phyloP scores from a whole-genome alignment of 1,140 invertebrate genomes.

The Pentalonia nigronervosa region DNA sequence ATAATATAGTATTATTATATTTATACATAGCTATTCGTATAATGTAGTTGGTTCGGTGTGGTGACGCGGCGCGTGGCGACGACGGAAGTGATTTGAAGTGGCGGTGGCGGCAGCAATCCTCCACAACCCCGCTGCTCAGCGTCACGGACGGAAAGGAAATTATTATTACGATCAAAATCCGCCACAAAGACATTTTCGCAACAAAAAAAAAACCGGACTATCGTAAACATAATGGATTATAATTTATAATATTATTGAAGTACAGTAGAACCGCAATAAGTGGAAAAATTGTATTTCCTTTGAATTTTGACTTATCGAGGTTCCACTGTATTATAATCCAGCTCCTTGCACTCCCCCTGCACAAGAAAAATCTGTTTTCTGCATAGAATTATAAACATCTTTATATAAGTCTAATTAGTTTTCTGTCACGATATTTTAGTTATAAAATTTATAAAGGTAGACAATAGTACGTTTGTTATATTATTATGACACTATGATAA shows the following conservation, averaged over 20 bases:
- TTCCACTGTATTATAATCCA: too few species aligned
- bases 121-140: background rate
- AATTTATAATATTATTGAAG: background rate
- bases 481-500: too few species aligned
- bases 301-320: too few species aligned
- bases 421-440: too few species aligned
- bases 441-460: background rate
- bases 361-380: background rate
- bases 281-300: too few species aligned
- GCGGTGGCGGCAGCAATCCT: background rate
- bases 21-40: background rate
- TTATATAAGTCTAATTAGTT: too few species aligned
- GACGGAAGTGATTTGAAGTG: conserved; percentile 25
- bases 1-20: background rate
- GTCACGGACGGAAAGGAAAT: background rate
- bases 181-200: background rate
- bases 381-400: too few species aligned
- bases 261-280: background rate
- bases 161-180: background rate
- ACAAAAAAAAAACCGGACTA: background rate
- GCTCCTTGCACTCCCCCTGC: background rate
- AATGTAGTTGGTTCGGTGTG: background rate
- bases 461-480: too few species aligned
- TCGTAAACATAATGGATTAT: background rate
- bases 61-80: conserved; percentile 30